Percentiles rank a stretch among this genome's conserved stretches.
Conservation (phyloP, 2,113 vertebrate genomes). For the Spea bombifrons region DNA sequence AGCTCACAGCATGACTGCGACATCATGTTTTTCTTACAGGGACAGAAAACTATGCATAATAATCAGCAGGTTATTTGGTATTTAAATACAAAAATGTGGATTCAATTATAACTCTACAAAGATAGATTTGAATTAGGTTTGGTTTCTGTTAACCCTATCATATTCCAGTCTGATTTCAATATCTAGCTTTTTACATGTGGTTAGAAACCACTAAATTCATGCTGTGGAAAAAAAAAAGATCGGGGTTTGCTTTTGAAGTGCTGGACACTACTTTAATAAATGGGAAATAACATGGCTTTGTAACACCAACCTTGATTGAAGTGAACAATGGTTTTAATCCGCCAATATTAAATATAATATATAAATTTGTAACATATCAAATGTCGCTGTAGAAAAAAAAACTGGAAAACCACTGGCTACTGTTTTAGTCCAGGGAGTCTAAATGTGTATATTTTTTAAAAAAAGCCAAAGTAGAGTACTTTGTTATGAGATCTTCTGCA, state of each 20-base stretch:
- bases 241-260: background rate
- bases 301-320: no score
- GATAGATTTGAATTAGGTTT: conserved; percentile 58
- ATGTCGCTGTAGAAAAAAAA: no score
- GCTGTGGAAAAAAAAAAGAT: background rate
- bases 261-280: background rate
- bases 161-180: conserved; percentile 51
- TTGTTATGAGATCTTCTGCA: no score
- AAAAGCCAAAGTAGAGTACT: no score
- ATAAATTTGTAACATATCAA: no score
- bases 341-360: no score
- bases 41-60: conserved; percentile 74
- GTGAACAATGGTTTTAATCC: no score
- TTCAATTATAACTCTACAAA: conserved; percentile 61
- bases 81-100: conserved; percentile 67
- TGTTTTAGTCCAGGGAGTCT: no score
- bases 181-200: conserved; percentile 39
- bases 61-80: conserved; percentile 69
- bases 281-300: no score
- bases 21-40: conserved; percentile 72
- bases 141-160: conserved; percentile 49
- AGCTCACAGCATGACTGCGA: conserved; percentile 63
- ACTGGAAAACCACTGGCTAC: no score
- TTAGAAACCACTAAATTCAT: background rate
- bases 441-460: no score